These are phyloP conservation scores for Eudyptes chrysolophus DNA, from an alignment of 2,113 vertebrate species.

Conservation along the genomic window DNA sequence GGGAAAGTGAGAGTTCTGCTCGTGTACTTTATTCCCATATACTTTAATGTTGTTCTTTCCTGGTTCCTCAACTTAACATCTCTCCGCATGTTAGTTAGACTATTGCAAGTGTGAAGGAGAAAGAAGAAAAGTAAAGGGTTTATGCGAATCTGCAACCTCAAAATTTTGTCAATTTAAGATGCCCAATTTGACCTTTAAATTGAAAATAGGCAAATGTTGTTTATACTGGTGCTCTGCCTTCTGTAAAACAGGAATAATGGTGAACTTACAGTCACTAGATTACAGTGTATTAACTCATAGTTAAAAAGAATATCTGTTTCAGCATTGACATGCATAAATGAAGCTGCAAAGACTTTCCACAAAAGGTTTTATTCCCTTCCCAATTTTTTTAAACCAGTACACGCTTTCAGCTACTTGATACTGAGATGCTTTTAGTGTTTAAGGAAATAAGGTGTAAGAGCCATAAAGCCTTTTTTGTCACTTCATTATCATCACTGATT, in stretches of 20 bases:
- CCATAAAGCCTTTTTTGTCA: background rate
- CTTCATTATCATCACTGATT: background rate
- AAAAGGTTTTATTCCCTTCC: background rate
- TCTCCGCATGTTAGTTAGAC: background rate
- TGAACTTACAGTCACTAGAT: background rate
- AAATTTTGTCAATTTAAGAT: background rate
- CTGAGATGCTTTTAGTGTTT: background rate
- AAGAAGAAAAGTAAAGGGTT: background rate
- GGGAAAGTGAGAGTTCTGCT: background rate
- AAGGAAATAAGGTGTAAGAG: background rate
- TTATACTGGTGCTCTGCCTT: background rate
- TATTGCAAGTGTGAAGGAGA: background rate
- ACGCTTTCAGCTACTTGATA: background rate
- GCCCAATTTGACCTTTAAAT: background rate
- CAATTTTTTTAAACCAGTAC: background rate
- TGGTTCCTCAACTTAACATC: background rate
- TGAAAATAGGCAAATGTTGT: background rate
- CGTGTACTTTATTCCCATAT: background rate
- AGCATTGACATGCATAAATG: background rate
- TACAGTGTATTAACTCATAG: background rate
- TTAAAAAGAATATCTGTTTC: background rate
- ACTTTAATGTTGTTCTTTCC: background rate
- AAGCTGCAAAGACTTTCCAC: background rate
- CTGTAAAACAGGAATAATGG: background rate
- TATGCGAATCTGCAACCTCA: background rate